Percentiles rank a stretch among this genome's conserved stretches.
Conservation (phyloP, 2,888 invertebrate species). For the Conus canariensis region DNA sequence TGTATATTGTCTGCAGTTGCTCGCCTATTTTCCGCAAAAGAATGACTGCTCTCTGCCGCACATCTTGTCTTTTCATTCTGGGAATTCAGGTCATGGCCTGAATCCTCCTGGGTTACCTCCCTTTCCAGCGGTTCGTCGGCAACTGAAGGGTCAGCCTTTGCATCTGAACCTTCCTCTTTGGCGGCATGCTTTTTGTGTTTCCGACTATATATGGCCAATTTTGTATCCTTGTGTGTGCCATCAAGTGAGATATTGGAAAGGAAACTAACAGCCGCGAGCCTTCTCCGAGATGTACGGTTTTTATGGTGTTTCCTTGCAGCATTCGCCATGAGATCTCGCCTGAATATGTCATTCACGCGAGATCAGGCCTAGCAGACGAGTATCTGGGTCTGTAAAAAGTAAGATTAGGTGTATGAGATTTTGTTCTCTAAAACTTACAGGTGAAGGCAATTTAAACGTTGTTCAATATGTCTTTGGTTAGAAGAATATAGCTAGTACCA, state of each 20-base stretch:
- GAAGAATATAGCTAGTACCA: too few relatives aligned
- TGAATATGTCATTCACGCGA: conserved; percentile 31
- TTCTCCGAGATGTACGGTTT: conserved; percentile 69
- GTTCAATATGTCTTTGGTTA: too few relatives aligned
- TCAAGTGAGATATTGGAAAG: conserved; percentile 96
- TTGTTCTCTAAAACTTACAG: not conserved
- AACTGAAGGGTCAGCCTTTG: not conserved
- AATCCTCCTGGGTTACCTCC: conserved; percentile 35
- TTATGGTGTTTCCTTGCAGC: conserved; percentile 60
- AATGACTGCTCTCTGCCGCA: not conserved
- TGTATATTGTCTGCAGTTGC: not conserved
- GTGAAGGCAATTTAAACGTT: too few relatives aligned
- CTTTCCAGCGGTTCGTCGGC: conserved; percentile 6
- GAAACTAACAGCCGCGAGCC: conserved; percentile 94
- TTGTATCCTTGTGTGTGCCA: conserved; percentile 86
- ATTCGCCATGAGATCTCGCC: conserved; percentile 49
- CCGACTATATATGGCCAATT: conserved; percentile 39
- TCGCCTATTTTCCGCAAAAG: not conserved
- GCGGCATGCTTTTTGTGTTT: conserved; percentile 32
- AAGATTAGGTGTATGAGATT: not conserved
- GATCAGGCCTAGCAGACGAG: conserved; percentile 37
- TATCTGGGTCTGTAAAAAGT: conserved; percentile 6
- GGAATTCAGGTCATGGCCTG: conserved; percentile 32
- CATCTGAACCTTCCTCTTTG: conserved; percentile 30
- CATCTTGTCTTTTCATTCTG: not conserved